These are phyloP conservation scores for Drosophila nebulosa DNA, from an alignment of 1,140 invertebrate species.

Conservation along the genomic window DNA sequence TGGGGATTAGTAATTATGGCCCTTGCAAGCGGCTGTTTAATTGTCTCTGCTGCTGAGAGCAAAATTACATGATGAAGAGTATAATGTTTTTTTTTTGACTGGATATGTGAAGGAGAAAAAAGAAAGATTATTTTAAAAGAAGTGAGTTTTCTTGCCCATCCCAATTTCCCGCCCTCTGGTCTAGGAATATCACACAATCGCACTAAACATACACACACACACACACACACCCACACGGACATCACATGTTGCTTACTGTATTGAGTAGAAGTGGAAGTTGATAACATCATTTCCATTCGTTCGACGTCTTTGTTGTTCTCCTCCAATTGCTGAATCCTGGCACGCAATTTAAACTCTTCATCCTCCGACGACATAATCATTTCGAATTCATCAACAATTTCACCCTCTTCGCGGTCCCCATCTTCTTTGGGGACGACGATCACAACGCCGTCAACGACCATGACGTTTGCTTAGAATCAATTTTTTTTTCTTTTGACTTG, in stretches of 20 bases:
- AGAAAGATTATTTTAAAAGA: not conserved
- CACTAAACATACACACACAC: not conserved
- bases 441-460: not conserved
- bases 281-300: constrained; percentile 65
- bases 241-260: constrained; percentile 61
- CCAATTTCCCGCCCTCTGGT: not conserved
- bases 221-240: not conserved
- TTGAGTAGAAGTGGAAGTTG: constrained; percentile 60
- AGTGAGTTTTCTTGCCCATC: not conserved
- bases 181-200: not conserved
- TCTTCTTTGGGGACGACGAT: constrained; percentile 14
- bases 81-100: not conserved
- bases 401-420: constrained; percentile 70
- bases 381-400: constrained; percentile 77
- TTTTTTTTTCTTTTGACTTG: not conserved
- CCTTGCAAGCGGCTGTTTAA: too few relatives aligned
- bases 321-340: constrained; percentile 72
- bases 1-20: too few relatives aligned
- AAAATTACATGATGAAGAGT: too few relatives aligned
- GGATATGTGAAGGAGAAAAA: not conserved
- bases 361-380: constrained; percentile 75
- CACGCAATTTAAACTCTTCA: constrained; percentile 67
- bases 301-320: constrained; percentile 77
- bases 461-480: not conserved
- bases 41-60: too few relatives aligned